These are phyloP conservation scores for Heliconius cydno DNA, from an alignment of 2,888 invertebrate genomes.

Conservation along the genomic window DNA sequence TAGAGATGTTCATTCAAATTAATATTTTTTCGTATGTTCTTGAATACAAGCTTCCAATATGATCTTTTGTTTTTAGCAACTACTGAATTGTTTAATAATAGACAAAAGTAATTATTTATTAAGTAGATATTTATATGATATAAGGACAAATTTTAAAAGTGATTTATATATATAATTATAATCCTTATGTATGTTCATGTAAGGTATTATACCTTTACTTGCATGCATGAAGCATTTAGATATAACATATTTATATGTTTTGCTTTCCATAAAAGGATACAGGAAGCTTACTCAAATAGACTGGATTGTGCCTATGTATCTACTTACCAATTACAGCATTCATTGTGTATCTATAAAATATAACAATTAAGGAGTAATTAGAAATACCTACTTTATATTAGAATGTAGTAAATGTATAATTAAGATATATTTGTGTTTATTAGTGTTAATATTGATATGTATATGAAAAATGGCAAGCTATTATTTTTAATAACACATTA, in stretches of 20 bases:
- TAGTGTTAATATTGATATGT: conserved; percentile 17
- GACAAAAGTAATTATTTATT: neutral
- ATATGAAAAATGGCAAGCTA: conserved; percentile 25
- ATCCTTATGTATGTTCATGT: neutral
- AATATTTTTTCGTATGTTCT: neutral
- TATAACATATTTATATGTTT: conserved; percentile 11
- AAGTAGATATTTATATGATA: neutral
- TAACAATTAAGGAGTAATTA: conserved; percentile 2
- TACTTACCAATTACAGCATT: conserved; percentile 35
- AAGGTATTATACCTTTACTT: neutral
- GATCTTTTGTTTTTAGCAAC: neutral
- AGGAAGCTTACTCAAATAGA: conserved; percentile 43
- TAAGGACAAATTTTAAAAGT: neutral
- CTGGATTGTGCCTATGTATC: conserved; percentile 43
- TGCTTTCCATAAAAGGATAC: conserved; percentile 24
- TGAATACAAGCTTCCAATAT: neutral
- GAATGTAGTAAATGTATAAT: neutral
- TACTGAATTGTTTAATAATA: neutral
- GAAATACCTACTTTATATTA: conserved; percentile 18
- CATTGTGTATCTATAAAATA: conserved; percentile 2
- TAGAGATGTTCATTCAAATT: neutral
- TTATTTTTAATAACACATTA: conserved; percentile 21
- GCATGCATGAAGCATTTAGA: neutral
- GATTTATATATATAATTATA: neutral
- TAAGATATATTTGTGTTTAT: conserved; percentile 23